Base-by-base conservation (phyloP, 2,888 invertebrate species). In the Aquatica leii region DNA sequence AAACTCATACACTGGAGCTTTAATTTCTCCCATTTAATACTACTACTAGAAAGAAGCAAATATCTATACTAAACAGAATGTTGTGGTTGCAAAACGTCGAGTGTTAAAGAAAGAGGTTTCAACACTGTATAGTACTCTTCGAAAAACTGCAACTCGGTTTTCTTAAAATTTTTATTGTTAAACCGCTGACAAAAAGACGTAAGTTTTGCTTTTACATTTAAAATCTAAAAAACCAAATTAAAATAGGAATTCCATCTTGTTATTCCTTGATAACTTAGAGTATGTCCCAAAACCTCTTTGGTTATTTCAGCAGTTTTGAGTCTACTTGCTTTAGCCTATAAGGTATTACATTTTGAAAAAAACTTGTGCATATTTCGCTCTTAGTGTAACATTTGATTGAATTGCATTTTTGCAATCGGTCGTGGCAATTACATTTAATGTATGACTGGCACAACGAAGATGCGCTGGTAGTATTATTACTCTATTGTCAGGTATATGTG, bases 271-370 rank as follows among this genome's bases (percentile, higher is more conserved):
- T 40, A 40, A 40, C 40, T 31, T 9, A 40, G 4, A 40, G 40
- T 40, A 12, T 40, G 40, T 8, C 40, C 40, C 40, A 40, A 40
- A n/a, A 8, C 40, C n/a, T 40, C 40, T 40, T 40, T 40, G n/a
- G n/a, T 40, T 4, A 40, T 40, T 40, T 40, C 40, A 40, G 40
- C 14, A 6, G 40, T n/a, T 12, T 12, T 40, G 14, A 12, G 14
- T 40, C 40, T 40, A 6, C 40, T 12, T 4, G 40, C 40, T 40
- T 40, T 31, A 9, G 40, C n/a, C 40, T 12, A 40, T 40, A 40
- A 40, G n/a, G n/a, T 40, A 12, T 40, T 40, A n/a, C 40, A 40
- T n/a, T 40, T 40, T 8, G n/a, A n/a, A 40, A 40, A 40, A 40
- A 40, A 40, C 40, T 40, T 40, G 40, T 9, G n/a, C n/a, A 40